These are phyloP conservation scores for Etheostoma cragini DNA, from an alignment of 2,113 vertebrate genomes.

Conservation along the genomic window DNA sequence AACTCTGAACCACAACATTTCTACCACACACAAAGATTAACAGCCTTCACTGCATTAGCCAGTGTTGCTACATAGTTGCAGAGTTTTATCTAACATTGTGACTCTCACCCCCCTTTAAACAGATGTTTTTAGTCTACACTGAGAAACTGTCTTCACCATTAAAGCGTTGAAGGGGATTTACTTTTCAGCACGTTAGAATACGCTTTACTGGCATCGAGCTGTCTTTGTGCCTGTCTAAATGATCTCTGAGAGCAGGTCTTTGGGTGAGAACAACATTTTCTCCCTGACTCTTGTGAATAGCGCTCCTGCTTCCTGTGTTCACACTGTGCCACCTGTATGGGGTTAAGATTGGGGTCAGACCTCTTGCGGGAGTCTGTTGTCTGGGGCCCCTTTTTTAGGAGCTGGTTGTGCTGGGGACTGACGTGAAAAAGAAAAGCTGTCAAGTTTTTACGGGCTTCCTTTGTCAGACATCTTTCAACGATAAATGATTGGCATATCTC, in stretches of 20 bases:
- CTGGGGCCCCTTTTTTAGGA: conserved; percentile 35
- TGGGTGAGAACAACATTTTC: conserved; percentile 26
- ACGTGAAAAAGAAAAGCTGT: conserved; percentile 67
- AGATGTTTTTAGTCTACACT: conserved; percentile 44
- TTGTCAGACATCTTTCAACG: conserved; percentile 76
- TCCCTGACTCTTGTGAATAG: conserved; percentile 35
- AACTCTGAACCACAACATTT: conserved; percentile 22
- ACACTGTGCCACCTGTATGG: conserved; percentile 70
- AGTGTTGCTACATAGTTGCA: background rate
- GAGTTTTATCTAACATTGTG: conserved; percentile 16
- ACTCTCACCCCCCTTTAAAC: conserved; percentile 33
- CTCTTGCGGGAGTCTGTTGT: conserved; percentile 62
- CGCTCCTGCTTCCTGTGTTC: conserved; percentile 53
- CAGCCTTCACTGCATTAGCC: conserved; percentile 5
- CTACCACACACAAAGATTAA: conserved; percentile 4
- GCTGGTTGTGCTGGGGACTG: conserved; percentile 40
- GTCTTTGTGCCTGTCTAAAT: conserved; percentile 52
- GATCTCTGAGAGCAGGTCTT: conserved; percentile 53
- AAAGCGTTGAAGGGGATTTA: conserved; percentile 54
- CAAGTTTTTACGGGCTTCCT: conserved; percentile 59
- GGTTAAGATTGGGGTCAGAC: conserved; percentile 71
- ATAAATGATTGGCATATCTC: conserved; percentile 78
- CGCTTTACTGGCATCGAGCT: conserved; percentile 44
- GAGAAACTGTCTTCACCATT: conserved; percentile 35
- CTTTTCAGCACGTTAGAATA: conserved; percentile 47